Evolutionary conservation across 2,797 vertebrate species (phyloP), one percentile per base, ranked within the genome.

Genomic region (Prionace glauca): DNA sequence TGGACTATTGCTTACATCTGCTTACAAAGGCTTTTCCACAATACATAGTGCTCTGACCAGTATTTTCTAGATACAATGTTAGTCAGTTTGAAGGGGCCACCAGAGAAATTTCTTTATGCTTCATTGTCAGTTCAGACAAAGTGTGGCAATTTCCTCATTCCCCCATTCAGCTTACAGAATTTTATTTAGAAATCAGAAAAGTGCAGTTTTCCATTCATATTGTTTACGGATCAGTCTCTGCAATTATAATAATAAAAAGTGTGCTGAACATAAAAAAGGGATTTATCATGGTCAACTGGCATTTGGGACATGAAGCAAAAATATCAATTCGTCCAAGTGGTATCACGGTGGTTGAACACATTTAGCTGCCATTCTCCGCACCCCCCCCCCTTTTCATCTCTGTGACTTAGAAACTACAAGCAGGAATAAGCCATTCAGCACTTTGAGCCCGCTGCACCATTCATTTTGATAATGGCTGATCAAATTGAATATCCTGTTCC

Each of bases 1-100:
- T 96, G 94, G 95, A 96, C 96, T 96, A 96, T 95, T 97, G 96
- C 96, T 96, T 22, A 96, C 95, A 0, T 95, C 95, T 97, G 97
- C 97, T 95, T 96, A 97, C 95, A 97, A 97, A 96, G 96, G 41
- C 96, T 92, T 96, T 96, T 95, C 96, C 96, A 97, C 97, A 98
- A 97, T 96, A 95, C 26, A 11, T 74, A 77, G 26, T 26, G 1
- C 45, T 95, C 71, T n/a, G 45, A 74, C 41, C 93, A 95, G 71
- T 29, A 16, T 26, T 95, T 95, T 95, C 93, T 95, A 74, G 69
- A 95, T 95, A 56, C 45, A 72, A 95, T 50, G 12, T 67, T 20
- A 10, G 71, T 77, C 93, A 95, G 45, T 56, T 72, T 77, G 71
- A 60, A 56, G 71, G 71, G 65, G 12, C 72, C 93, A 95, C 93